Evolutionary conservation across 1,140 invertebrate genomes (phyloP).

Genomic region (Drosophila nikananu): DNA sequence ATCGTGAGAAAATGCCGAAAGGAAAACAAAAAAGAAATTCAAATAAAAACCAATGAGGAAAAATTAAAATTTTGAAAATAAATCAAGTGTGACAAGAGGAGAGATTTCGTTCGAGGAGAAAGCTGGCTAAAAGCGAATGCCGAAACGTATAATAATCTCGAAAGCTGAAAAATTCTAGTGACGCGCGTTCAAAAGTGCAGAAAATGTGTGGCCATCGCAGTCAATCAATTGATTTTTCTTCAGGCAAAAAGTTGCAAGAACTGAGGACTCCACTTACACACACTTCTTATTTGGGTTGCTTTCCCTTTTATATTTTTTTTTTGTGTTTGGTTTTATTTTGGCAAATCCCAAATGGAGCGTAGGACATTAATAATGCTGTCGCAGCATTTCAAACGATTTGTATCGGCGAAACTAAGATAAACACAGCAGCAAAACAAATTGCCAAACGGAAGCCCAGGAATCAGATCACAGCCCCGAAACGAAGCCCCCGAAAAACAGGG

Average conservation of each 20-base stretch:
- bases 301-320: neutral
- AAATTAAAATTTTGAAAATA: constrained; percentile 69
- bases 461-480: constrained; percentile 30
- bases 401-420: constrained; percentile 55
- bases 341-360: constrained; percentile 18
- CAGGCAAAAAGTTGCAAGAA: constrained; percentile 1
- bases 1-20: constrained; percentile 47
- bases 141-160: constrained; percentile 47
- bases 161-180: constrained; percentile 54
- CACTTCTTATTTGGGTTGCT: neutral
- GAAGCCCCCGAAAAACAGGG: constrained; percentile 40
- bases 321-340: constrained; percentile 7
- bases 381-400: constrained; percentile 28
- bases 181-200: constrained; percentile 80
- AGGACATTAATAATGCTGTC: constrained; percentile 55
- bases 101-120: constrained; percentile 33
- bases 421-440: constrained; percentile 66
- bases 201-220: constrained; percentile 68
- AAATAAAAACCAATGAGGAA: constrained; percentile 46
- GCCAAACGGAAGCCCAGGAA: constrained; percentile 53
- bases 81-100: constrained; percentile 70
- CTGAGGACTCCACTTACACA: neutral
- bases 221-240: constrained; percentile 81
- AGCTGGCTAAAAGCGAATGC: constrained; percentile 20
- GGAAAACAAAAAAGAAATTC: constrained; percentile 41